These are phyloP conservation scores for Amorpha juglandis DNA, from an alignment of 2,888 invertebrate genomes.

Conservation along the genomic window DNA sequence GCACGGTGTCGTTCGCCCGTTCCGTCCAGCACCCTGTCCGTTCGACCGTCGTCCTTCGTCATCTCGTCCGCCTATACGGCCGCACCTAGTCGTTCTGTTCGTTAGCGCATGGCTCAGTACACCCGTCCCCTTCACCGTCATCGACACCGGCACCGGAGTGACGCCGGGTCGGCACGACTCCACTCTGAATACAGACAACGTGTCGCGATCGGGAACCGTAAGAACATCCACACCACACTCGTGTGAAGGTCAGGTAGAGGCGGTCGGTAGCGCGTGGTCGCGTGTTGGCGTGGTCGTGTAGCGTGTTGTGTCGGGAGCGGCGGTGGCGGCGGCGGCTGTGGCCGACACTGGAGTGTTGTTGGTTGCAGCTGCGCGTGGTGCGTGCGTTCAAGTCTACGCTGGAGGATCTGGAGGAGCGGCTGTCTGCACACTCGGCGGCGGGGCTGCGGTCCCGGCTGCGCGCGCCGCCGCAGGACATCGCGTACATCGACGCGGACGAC, in stretches of 20 bases:
- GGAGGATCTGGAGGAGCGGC: slow-evolving; percentile 99
- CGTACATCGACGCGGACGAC: slow-evolving; percentile 90
- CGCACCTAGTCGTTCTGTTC: slow-evolving; percentile 41
- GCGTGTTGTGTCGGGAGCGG: slow-evolving; percentile 33
- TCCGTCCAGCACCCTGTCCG: slow-evolving; percentile 46
- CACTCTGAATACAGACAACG: slow-evolving; percentile 70
- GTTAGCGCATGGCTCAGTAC: slow-evolving; percentile 50
- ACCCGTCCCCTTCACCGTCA: background rate
- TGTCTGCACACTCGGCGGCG: slow-evolving; percentile 98
- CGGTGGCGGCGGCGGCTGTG: slow-evolving; percentile 37
- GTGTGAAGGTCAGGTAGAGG: slow-evolving; percentile 30
- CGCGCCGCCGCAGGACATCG: slow-evolving; percentile 91
- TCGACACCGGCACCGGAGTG: slow-evolving; percentile 20
- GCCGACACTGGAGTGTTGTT: slow-evolving; percentile 34
- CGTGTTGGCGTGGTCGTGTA: slow-evolving; percentile 31
- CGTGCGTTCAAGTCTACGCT: slow-evolving; percentile 99
- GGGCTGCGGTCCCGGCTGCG: slow-evolving; percentile 93
- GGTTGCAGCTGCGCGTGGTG: slow-evolving; percentile 99
- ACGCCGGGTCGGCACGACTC: slow-evolving; percentile 30
- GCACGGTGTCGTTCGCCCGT: slow-evolving; percentile 57
- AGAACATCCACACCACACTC: slow-evolving; percentile 80
- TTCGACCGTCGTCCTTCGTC: slow-evolving; percentile 36
- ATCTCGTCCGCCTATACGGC: slow-evolving; percentile 10
- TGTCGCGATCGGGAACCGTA: slow-evolving; percentile 36
- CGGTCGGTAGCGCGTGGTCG: slow-evolving; percentile 34